Evolutionary conservation across 1,140 invertebrate species (phyloP), one percentile per base, ranked within the genome.

Genomic region (Diachasmimorpha longicaudata): DNA sequence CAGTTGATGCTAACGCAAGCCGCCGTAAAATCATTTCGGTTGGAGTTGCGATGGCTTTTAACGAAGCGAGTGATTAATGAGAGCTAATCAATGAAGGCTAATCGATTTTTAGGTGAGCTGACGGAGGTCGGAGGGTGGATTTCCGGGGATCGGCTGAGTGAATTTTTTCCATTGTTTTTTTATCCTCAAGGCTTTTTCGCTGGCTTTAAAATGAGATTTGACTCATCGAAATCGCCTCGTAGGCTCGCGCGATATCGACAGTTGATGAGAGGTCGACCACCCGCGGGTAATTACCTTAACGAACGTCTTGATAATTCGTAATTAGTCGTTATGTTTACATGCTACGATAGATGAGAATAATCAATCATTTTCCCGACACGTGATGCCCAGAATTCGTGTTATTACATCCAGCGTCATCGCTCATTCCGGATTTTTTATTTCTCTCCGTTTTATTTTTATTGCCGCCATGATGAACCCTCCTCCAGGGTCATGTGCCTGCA

Each of bases 1-100:
- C 39, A 13, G 39, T 42, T 31, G 31, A 44, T 70, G 72, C 66
- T 67, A 74, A 71, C 68, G 72, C 71, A 74, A 77, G 13, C 19
- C 58, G 58, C 19, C 58, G 23, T 16, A 63, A 25, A 63, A 63
- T 55, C 23, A 52, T 16, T 19, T 52, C 48, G 48, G 48, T 10
- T 16, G 48, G 14, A 31, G 48, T 66, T 31, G 31, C 2, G 48
- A 66, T 58, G 36, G 31, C 46, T 25, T n/a, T 42, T 42, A 13
- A 42, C 39, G 9, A 10, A 42, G 1, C 48, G 48, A 52, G 14
- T 52, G 14, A 52, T 42, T 42, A 31, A 31, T 31, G 31, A 31
- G 2, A 6, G 31, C 31, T 31, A 31, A 31, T 31, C 6, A 31
- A 31, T 42, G 39, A 42, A 1, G 9, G 13, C 11, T 42, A 42